These are phyloP conservation scores for Eidolon dupreanum DNA, from an alignment of 2,797 vertebrate species.

Conservation along the genomic window DNA sequence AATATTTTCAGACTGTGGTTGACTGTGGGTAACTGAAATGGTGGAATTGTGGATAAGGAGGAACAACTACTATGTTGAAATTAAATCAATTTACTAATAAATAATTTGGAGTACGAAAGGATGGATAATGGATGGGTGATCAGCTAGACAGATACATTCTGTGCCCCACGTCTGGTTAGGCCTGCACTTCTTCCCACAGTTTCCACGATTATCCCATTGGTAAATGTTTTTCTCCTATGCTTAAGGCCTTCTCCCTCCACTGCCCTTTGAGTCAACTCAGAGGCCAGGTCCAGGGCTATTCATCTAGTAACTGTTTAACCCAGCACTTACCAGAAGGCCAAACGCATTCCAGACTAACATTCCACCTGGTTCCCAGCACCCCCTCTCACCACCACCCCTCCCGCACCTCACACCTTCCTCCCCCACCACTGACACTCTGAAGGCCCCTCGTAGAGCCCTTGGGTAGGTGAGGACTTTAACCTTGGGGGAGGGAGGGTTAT, in stretches of 20 bases:
- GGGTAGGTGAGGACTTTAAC: neutral
- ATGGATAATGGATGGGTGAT: neutral
- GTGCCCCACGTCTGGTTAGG: neutral
- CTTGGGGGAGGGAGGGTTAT: neutral
- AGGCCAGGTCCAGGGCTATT: neutral
- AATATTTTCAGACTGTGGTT: neutral
- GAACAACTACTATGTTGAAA: neutral
- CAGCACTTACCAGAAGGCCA: neutral
- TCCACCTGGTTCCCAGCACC: neutral
- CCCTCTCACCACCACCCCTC: neutral
- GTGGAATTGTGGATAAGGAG: neutral
- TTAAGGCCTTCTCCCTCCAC: neutral
- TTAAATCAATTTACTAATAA: neutral
- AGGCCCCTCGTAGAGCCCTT: neutral
- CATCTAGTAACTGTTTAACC: neutral
- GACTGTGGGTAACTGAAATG: neutral
- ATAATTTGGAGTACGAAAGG: neutral
- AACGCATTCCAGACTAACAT: neutral
- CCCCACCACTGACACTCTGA: neutral
- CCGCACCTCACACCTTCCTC: neutral
- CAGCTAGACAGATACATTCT: neutral
- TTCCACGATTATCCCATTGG: neutral
- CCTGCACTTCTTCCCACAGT: neutral
- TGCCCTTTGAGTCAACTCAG: neutral
- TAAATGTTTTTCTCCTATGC: neutral